A percentile compares a stretch with the other conserved stretches of the same genome.
Evolutionary conservation across 1,140 invertebrate species (phyloP).

Genomic region (Eupeodes corollae): DNA sequence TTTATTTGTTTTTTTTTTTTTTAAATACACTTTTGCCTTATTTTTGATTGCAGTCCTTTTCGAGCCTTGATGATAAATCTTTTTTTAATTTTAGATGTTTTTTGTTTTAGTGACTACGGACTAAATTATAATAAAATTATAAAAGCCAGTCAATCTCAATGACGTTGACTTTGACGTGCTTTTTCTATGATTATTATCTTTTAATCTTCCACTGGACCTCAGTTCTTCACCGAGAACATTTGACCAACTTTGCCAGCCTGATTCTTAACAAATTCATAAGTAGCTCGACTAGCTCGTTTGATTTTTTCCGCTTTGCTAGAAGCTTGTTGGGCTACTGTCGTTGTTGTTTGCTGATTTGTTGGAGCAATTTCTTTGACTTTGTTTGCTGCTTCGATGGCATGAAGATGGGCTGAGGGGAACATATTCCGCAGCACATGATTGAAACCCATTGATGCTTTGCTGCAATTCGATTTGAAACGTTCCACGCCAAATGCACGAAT

Average conservation of each 20-base stretch:
- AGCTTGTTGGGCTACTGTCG: slow-evolving; percentile 16
- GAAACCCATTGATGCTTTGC: slow-evolving; percentile 69
- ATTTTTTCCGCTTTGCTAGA: slow-evolving; percentile 48
- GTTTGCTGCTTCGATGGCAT: neutral
- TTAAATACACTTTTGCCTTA: too few species aligned
- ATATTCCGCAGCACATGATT: slow-evolving; percentile 64
- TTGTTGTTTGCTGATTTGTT: slow-evolving; percentile 17
- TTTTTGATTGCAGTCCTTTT: too few species aligned
- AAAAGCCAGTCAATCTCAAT: too few species aligned
- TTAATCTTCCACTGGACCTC: slow-evolving; percentile 4
- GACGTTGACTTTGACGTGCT: too few species aligned
- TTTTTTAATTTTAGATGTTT: too few species aligned
- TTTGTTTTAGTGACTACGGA: too few species aligned
- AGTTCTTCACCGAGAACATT: slow-evolving; percentile 33
- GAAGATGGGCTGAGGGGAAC: slow-evolving; percentile 46
- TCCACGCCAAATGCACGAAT: slow-evolving; percentile 81
- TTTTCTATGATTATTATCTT: too few species aligned
- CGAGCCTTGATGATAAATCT: too few species aligned
- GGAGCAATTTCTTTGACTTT: neutral
- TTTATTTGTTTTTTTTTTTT: too few species aligned
- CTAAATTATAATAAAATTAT: too few species aligned
- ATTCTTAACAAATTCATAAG: slow-evolving; percentile 63
- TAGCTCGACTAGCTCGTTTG: slow-evolving; percentile 62
- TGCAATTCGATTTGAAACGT: slow-evolving; percentile 73
- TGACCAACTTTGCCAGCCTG: slow-evolving; percentile 51